Conservation (phyloP, 2,888 invertebrate genomes). For the Didymodactylos carnosus region DNA sequence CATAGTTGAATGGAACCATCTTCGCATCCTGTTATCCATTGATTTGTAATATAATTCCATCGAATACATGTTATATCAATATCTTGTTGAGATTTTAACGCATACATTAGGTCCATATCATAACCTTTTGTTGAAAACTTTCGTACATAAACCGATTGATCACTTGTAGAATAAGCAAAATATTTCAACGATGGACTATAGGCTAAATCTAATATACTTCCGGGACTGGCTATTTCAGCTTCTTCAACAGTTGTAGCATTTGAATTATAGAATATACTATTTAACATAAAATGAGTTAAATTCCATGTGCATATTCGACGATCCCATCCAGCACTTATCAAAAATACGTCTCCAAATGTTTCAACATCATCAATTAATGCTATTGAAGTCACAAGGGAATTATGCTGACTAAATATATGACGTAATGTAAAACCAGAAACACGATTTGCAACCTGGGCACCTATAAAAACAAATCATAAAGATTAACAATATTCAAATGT, state of each 20-base stretch:
- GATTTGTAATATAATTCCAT: conserved; percentile 26
- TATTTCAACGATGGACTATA: conserved; percentile 25
- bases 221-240: conserved; percentile 27
- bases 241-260: conserved; percentile 18
- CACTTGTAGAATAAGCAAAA: conserved; percentile 31
- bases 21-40: conserved; percentile 33
- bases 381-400: conserved; percentile 29
- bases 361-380: conserved; percentile 22
- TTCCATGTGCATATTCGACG: conserved; percentile 32
- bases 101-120: conserved; percentile 29
- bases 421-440: conserved; percentile 33
- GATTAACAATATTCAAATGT: not conserved
- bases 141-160: conserved; percentile 30
- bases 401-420: conserved; percentile 29
- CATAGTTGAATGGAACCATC: conserved; percentile 32
- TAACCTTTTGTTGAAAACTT: conserved; percentile 26
- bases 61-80: conserved; percentile 26
- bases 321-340: conserved; percentile 33
- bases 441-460: conserved; percentile 31
- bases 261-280: conserved; percentile 24
- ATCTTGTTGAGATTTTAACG: conserved; percentile 29
- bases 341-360: conserved; percentile 19
- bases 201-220: conserved; percentile 29
- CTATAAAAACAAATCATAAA: conserved; percentile 9
- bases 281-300: conserved; percentile 21